phyloP scores from a whole-genome alignment of 2,888 invertebrate species.

The Drosophila acutilabella region DNA sequence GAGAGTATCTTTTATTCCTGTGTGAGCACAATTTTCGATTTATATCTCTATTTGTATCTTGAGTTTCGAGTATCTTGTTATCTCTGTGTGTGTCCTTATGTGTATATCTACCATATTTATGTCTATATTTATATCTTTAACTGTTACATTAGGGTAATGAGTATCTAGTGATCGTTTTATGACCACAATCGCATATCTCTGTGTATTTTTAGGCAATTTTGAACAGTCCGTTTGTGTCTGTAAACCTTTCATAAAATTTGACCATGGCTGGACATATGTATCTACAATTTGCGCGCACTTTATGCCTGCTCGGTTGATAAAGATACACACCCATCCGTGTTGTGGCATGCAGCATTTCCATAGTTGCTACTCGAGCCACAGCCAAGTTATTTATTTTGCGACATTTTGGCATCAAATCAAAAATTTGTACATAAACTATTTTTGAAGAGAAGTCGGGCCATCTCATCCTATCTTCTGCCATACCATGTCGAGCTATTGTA shows the following conservation, averaged over 20 bases:
- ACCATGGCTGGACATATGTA: conserved; percentile 12
- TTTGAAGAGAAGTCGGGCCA: conserved; percentile 58
- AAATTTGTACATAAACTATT: conserved; percentile 77
- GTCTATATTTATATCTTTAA: no score
- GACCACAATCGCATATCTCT: not conserved
- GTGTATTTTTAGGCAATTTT: not conserved
- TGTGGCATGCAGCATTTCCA: conserved; percentile 41
- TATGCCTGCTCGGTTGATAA: not conserved
- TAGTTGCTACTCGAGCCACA: conserved; percentile 18
- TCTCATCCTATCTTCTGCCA: conserved; percentile 4
- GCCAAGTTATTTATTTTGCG: conserved; percentile 63
- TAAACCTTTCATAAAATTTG: conserved; percentile 1
- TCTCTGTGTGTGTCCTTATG: no score
- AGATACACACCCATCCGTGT: conserved; percentile 10
- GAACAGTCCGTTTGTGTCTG: not conserved
- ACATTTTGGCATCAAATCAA: conserved; percentile 80
- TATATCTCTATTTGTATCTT: no score
- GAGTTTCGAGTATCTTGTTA: no score
- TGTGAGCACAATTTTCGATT: no score
- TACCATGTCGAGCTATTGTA: not conserved
- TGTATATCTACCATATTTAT: no score
- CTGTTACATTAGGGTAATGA: no score
- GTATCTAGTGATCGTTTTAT: no score
- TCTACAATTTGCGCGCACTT: not conserved
- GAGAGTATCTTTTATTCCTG: no score